These are phyloP conservation scores for Arctocebus calabarensis DNA, from an alignment of 2,797 vertebrate genomes.

Conservation along the genomic window DNA sequence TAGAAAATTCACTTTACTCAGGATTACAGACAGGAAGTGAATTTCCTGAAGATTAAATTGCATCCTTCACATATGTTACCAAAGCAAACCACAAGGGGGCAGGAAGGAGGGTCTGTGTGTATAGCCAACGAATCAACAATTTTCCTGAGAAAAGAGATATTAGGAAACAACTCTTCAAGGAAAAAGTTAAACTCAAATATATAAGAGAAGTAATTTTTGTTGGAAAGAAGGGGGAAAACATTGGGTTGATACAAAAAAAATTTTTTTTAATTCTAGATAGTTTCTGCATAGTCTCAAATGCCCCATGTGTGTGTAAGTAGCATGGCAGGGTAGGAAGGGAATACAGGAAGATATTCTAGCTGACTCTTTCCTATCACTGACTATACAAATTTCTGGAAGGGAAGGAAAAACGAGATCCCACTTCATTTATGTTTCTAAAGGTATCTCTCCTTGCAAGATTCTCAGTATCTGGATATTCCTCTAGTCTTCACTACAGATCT, in stretches of 20 bases:
- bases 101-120: background rate
- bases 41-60: background rate
- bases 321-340: background rate
- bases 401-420: background rate
- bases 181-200: background rate
- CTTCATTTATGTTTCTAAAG: background rate
- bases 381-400: background rate
- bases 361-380: background rate
- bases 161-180: background rate
- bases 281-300: constrained; percentile 5
- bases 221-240: constrained; percentile 45
- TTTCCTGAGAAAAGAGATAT: background rate
- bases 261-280: background rate
- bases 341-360: background rate
- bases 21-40: constrained; percentile 22
- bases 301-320: background rate
- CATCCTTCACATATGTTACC: background rate
- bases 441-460: background rate
- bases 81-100: background rate
- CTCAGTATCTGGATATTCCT: background rate
- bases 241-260: background rate
- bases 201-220: background rate
- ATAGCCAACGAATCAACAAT: background rate
- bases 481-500: background rate
- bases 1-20: background rate